phyloP scores from a whole-genome alignment of 2,113 vertebrate species.

The Porphyrio hochstetteri region DNA sequence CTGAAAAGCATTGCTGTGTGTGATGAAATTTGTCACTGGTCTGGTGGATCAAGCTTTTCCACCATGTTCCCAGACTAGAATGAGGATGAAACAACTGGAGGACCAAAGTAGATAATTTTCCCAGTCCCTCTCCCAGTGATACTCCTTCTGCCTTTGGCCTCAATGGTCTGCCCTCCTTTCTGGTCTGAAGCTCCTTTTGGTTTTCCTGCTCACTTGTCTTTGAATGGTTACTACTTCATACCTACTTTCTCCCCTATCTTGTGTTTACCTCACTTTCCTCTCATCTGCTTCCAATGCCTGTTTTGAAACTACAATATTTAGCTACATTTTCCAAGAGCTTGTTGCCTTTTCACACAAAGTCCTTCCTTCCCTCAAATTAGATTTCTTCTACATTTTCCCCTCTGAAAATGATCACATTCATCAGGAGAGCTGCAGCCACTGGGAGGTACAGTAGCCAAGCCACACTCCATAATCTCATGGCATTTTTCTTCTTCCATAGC shows the following conservation, averaged over 20 bases:
- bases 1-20: not conserved
- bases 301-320: not conserved
- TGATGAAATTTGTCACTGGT: not conserved
- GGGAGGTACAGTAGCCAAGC: not conserved
- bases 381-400: not conserved
- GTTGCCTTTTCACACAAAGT: not conserved
- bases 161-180: not conserved
- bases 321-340: not conserved
- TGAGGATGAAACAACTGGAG: not conserved
- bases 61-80: not conserved
- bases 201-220: not conserved
- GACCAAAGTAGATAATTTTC: not conserved
- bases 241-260: not conserved
- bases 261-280: not conserved
- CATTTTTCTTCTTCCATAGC: not conserved
- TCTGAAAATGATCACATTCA: not conserved
- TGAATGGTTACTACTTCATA: not conserved
- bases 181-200: not conserved
- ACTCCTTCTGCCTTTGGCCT: not conserved
- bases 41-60: not conserved
- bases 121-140: fast-evolving
- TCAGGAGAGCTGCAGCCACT: not conserved
- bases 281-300: not conserved
- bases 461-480: not conserved
- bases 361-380: not conserved